phyloP scores from a whole-genome alignment of 2,888 invertebrate genomes.

The Drosophila sordidula region DNA sequence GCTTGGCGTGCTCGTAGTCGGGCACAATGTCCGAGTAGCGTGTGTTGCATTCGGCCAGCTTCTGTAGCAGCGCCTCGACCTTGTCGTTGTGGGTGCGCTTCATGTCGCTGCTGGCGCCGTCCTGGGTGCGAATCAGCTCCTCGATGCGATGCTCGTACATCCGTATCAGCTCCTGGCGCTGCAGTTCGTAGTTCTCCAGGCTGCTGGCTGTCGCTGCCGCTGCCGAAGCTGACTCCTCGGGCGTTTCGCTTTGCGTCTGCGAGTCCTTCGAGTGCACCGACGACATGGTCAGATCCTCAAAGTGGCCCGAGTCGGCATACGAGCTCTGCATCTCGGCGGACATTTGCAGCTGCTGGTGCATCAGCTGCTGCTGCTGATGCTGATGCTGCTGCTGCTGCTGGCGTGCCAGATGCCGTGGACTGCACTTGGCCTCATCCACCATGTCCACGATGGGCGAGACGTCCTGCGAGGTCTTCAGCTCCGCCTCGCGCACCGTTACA shows the following conservation, averaged over 20 bases:
- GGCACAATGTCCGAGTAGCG: conserved; percentile 92
- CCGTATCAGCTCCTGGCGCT: conserved; percentile 89
- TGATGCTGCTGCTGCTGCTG: conserved; percentile 61
- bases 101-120: conserved; percentile 89
- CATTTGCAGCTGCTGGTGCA: conserved; percentile 63
- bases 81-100: conserved; percentile 93
- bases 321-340: conserved; percentile 90
- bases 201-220: conserved; percentile 68
- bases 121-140: conserved; percentile 89
- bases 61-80: conserved; percentile 90
- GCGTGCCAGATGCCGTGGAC: conserved; percentile 81
- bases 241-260: conserved; percentile 86
- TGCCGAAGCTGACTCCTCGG: conserved; percentile 32
- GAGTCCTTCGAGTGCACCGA: conserved; percentile 91
- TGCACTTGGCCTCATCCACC: conserved; percentile 85
- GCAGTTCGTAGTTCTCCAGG: conserved; percentile 87
- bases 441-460: conserved; percentile 86
- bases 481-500: conserved; percentile 90
- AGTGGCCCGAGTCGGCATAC: conserved; percentile 94
- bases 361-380: conserved; percentile 28
- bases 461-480: conserved; percentile 86
- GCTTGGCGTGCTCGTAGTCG: conserved; percentile 90
- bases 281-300: conserved; percentile 92
- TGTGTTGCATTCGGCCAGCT: conserved; percentile 90
- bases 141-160: conserved; percentile 91